phyloP scores from a whole-genome alignment of 2,888 invertebrate genomes.

The Diarsia mendica region DNA sequence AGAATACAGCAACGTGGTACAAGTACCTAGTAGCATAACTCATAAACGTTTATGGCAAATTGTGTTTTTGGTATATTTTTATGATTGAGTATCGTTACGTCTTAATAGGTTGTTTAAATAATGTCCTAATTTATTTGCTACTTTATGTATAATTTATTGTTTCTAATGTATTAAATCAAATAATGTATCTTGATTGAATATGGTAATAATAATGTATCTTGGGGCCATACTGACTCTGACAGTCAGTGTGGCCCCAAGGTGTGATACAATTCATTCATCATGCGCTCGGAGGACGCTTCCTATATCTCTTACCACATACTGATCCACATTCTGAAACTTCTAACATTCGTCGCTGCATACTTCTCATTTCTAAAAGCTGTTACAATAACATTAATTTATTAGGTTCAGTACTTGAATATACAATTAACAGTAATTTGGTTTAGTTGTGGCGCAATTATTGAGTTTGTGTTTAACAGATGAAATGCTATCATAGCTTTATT shows the following conservation, averaged over 20 bases:
- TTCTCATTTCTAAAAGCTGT: too few relatives aligned
- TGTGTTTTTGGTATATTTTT: conserved; percentile 42
- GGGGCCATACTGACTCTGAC: too few relatives aligned
- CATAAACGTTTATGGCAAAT: conserved; percentile 65
- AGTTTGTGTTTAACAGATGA: not conserved
- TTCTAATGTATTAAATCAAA: not conserved
- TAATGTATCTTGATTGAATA: too few relatives aligned
- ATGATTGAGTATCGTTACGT: conserved; percentile 23
- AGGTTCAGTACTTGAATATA: not conserved
- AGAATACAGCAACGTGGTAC: conserved; percentile 55
- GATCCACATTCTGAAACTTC: too few relatives aligned
- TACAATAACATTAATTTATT: too few relatives aligned
- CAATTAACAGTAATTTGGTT: conserved; percentile 13
- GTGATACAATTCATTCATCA: too few relatives aligned
- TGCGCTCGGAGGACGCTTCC: too few relatives aligned
- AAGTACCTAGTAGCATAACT: conserved; percentile 37
- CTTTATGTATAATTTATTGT: not conserved
- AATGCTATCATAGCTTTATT: not conserved
- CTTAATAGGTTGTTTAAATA: not conserved
- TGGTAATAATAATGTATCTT: too few relatives aligned
- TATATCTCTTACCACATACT: too few relatives aligned
- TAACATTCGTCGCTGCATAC: too few relatives aligned
- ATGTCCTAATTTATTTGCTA: not conserved
- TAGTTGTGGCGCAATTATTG: conserved; percentile 6
- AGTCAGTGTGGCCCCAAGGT: too few relatives aligned